These are phyloP conservation scores for Mamestra brassicae DNA, from an alignment of 2,888 invertebrate species.

Conservation along the genomic window DNA sequence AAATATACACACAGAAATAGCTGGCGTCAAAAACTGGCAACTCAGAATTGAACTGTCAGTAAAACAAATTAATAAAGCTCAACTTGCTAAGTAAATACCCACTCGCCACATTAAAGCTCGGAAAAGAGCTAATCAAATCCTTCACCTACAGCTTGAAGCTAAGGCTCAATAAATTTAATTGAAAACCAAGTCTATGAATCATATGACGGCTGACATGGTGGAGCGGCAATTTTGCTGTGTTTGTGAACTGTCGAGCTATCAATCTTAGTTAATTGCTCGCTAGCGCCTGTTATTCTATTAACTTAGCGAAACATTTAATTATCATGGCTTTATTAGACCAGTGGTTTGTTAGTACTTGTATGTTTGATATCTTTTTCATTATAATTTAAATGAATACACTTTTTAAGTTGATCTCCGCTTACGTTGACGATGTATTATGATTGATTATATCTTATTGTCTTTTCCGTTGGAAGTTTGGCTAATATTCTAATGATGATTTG, in stretches of 20 bases:
- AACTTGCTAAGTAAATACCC: conserved; percentile 54
- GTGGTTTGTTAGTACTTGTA: conserved; percentile 19
- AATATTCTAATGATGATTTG: not conserved
- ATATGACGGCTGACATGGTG: conserved; percentile 50
- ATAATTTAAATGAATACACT: not conserved
- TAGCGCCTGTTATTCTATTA: conserved; percentile 66
- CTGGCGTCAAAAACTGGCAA: conserved; percentile 22
- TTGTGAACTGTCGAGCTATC: conserved; percentile 61
- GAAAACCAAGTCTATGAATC: conserved; percentile 63
- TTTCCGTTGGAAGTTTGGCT: not conserved
- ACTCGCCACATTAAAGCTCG: conserved; percentile 52
- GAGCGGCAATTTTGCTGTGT: conserved; percentile 61
- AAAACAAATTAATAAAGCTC: conserved; percentile 62
- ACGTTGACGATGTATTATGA: not conserved
- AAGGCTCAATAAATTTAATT: conserved; percentile 60
- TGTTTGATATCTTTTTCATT: conserved; percentile 25
- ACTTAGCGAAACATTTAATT: conserved; percentile 61
- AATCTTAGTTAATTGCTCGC: conserved; percentile 64
- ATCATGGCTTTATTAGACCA: conserved; percentile 45
- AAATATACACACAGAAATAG: conserved; percentile 5
- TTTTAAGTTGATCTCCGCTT: too few relatives aligned
- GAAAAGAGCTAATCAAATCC: conserved; percentile 61
- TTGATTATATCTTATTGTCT: not conserved
- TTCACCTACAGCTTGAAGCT: conserved; percentile 57
- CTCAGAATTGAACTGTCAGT: conserved; percentile 45